Base-by-base conservation (phyloP, 2,888 invertebrate species). In the Pristionchus maxplancki region DNA sequence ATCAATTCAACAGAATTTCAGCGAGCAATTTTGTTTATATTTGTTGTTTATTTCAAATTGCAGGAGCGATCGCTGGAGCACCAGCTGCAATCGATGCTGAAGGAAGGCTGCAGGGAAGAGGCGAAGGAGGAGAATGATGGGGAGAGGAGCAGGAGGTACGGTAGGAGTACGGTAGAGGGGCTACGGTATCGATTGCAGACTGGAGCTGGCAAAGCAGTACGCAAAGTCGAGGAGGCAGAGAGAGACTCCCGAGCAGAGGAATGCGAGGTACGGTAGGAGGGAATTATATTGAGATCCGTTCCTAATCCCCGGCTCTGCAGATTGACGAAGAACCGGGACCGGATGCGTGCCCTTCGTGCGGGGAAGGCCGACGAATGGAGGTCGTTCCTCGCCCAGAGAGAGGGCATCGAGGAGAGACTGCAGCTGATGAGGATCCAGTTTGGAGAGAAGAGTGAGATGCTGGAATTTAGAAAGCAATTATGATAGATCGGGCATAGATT, bases 381-480 rank as follows among this genome's bases (percentile, higher is more conserved):
- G 48, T 28, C 34, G 15, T 84, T 62, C 44, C 58, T 84, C 28
- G n/a, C 34, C 5, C 58, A 84, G 37, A 34, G 84, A 34, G 62
- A 62, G 11, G 48, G 13, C 9, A 62, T 84, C 4, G 62, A 84
- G 62, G 62, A 84, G 6, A 17, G 62, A 84, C 62, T 84, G 58
- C 20, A 62, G 15, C n/a, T 84, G 37, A 58, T 84, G 37, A 34
- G 37, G 15, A 62, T 40, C 20, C 84, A 84, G 31, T 84, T 84
- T 28, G 84, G 84, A 84, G 84, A 84, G 62, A 84, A 84, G 40
- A 62, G 84, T 84, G 6, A 84, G 58, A n/a, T n/a, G n/a, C n/a
- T n/a, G n/a, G n/a, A n/a, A n/a, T n/a, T n/a, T n/a, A n/a, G n/a
- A n/a, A n/a, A n/a, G n/a, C n/a, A n/a, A n/a, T n/a, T n/a, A n/a